A percentile compares a stretch with the other conserved stretches of the same genome.
These are phyloP conservation scores for Acromyrmex echinatior DNA, from an alignment of 1,140 invertebrate genomes.

Conservation along the genomic window DNA sequence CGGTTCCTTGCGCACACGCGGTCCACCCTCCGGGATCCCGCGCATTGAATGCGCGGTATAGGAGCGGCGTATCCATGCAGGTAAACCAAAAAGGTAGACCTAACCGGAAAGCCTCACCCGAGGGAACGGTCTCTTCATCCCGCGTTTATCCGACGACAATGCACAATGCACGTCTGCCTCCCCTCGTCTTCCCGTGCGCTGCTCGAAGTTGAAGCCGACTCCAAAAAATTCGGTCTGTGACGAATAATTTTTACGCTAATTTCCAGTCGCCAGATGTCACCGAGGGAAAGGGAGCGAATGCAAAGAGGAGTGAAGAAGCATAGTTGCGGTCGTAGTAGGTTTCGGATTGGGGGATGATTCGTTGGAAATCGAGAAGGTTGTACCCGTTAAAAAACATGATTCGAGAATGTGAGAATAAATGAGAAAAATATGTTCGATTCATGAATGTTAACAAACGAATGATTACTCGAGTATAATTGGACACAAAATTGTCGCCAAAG, in stretches of 20 bases:
- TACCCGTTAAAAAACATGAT: neutral
- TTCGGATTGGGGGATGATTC: neutral
- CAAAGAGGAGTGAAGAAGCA: neutral
- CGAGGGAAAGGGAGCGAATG: neutral
- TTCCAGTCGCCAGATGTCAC: constrained; percentile 71
- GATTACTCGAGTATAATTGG: neutral
- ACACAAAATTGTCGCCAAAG: neutral
- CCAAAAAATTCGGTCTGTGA: constrained; percentile 69
- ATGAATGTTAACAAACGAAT: neutral
- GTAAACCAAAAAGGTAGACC: constrained; percentile 56
- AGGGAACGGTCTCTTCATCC: constrained; percentile 69
- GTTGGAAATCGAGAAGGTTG: neutral
- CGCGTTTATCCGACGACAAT: constrained; percentile 76
- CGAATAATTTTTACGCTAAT: constrained; percentile 81
- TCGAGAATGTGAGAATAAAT: constrained; percentile 14
- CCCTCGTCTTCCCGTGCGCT: neutral
- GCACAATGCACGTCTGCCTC: constrained; percentile 54
- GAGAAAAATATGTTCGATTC: neutral
- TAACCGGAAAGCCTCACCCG: constrained; percentile 10
- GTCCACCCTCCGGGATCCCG: constrained; percentile 41
- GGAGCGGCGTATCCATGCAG: constrained; percentile 53
- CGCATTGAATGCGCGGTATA: constrained; percentile 57
- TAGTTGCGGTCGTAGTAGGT: neutral
- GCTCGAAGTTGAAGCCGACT: constrained; percentile 1
- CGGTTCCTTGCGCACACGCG: constrained; percentile 70